Evolutionary conservation across 1,140 invertebrate genomes (phyloP).

Genomic region (Belonocnema kinseyi): DNA sequence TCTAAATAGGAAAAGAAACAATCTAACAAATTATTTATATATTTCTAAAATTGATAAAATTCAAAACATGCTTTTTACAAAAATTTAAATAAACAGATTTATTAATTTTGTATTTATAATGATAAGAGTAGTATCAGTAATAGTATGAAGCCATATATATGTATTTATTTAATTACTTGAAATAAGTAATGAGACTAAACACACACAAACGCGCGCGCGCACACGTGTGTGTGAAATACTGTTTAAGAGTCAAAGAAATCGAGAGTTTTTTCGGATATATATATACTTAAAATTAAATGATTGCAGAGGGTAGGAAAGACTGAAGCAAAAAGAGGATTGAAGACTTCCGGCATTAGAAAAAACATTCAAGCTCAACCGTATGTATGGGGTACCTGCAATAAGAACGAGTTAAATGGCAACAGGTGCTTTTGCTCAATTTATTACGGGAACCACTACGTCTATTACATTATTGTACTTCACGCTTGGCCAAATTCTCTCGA

Average conservation of each 20-base stretch:
- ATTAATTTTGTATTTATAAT: too few species aligned
- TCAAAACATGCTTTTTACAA: too few species aligned
- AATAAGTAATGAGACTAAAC: too few species aligned
- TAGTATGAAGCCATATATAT: too few species aligned
- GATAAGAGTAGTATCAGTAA: too few species aligned
- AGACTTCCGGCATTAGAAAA: constrained; percentile 23
- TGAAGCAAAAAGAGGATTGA: neutral
- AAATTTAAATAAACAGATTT: too few species aligned
- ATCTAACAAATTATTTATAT: too few species aligned
- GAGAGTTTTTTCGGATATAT: neutral
- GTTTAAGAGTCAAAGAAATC: neutral
- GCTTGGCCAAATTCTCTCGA: constrained; percentile 13
- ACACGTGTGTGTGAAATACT: neutral
- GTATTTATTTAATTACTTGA: too few species aligned
- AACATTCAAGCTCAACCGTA: neutral
- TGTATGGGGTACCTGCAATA: constrained; percentile 1
- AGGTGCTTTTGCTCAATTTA: constrained; percentile 22
- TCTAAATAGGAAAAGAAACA: too few species aligned
- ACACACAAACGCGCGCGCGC: too few species aligned
- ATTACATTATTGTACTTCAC: constrained; percentile 21
- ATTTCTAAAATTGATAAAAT: too few species aligned
- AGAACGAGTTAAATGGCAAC: neutral
- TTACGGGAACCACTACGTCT: constrained; percentile 21
- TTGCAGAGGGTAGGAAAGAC: neutral
- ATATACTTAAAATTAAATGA: neutral